Conservation (phyloP, 2,888 invertebrate species). For the Volucella inanis region DNA sequence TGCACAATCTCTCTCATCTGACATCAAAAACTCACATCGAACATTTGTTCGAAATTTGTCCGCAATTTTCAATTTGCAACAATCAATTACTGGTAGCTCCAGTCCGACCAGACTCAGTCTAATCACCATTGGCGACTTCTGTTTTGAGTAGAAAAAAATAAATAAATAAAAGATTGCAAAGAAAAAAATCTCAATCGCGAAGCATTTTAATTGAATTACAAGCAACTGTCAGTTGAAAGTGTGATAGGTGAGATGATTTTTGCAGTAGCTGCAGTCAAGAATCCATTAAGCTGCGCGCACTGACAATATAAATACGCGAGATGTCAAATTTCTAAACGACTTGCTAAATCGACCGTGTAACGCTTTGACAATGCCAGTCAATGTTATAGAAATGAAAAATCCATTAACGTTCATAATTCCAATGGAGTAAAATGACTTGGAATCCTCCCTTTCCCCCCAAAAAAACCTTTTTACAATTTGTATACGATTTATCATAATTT, state of each 20-base stretch:
- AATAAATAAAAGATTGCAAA: background rate
- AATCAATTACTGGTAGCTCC: slow-evolving; percentile 26
- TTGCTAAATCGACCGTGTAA: slow-evolving; percentile 70
- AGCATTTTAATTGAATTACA: slow-evolving; percentile 69
- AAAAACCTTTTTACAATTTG: slow-evolving; percentile 16
- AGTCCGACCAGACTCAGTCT: slow-evolving; percentile 5
- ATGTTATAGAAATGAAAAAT: slow-evolving; percentile 55
- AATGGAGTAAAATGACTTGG: background rate
- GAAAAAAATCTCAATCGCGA: slow-evolving; percentile 13
- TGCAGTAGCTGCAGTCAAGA: slow-evolving; percentile 65
- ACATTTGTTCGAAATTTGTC: slow-evolving; percentile 7
- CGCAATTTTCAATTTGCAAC: slow-evolving; percentile 15
- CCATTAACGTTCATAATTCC: slow-evolving; percentile 61
- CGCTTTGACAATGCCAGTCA: slow-evolving; percentile 68
- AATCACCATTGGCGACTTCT: slow-evolving; percentile 36
- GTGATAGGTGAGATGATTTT: slow-evolving; percentile 63
- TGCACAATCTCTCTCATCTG: slow-evolving; percentile 23
- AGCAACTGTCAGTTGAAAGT: slow-evolving; percentile 43
- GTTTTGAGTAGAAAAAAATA: background rate
- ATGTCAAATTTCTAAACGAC: slow-evolving; percentile 66
- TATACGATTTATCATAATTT: slow-evolving; percentile 65
- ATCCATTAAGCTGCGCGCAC: slow-evolving; percentile 59
- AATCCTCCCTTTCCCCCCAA: background rate
- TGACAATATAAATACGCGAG: slow-evolving; percentile 41
- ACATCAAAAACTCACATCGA: slow-evolving; percentile 29